Evolutionary conservation across 1,140 invertebrate species (phyloP).

Genomic region (Orussus abietinus): DNA sequence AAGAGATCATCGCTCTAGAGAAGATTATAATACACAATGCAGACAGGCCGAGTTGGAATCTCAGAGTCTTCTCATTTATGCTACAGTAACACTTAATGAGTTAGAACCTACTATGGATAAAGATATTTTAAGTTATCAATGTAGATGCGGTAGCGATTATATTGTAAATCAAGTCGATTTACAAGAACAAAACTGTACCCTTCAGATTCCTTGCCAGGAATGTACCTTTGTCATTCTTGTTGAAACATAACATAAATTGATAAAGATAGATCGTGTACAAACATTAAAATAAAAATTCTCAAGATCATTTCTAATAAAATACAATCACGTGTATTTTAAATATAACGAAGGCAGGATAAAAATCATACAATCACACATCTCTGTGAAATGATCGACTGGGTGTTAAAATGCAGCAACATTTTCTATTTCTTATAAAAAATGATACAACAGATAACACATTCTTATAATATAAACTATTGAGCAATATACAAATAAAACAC

Average conservation of each 20-base stretch:
- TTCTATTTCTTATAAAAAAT: constrained; percentile 56
- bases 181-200: constrained; percentile 43
- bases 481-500: constrained; percentile 55
- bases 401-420: constrained; percentile 52
- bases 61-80: constrained; percentile 55
- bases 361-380: too few species aligned
- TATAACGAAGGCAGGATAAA: too few species aligned
- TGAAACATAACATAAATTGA: constrained; percentile 45
- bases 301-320: too few species aligned
- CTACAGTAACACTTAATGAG: constrained; percentile 53
- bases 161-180: constrained; percentile 50
- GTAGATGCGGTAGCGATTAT: constrained; percentile 64
- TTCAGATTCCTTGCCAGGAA: constrained; percentile 59
- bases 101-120: constrained; percentile 46
- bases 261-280: too few species aligned
- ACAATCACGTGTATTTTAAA: too few species aligned
- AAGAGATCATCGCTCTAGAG: constrained; percentile 52
- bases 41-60: constrained; percentile 53
- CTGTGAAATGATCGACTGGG: too few species aligned
- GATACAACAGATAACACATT: constrained; percentile 55
- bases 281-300: too few species aligned
- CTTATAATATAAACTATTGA: constrained; percentile 55
- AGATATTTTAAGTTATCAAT: constrained; percentile 53
- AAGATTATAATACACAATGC: constrained; percentile 58
- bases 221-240: constrained; percentile 64